A percentile compares a stretch with the other conserved stretches of the same genome.
These are phyloP conservation scores for Pogonomyrmex barbatus DNA, from an alignment of 1,140 invertebrate genomes.

Conservation along the genomic window DNA sequence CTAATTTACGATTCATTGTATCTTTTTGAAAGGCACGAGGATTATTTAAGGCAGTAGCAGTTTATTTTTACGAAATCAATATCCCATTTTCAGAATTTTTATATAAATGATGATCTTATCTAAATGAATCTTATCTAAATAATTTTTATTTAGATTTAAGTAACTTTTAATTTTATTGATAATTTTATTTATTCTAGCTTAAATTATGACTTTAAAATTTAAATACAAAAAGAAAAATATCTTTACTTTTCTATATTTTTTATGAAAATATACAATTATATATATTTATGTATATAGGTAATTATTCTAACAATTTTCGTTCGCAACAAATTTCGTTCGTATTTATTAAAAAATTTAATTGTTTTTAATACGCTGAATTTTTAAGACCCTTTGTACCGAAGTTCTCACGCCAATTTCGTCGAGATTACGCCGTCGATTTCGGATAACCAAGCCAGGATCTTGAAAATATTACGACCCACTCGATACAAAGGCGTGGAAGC, in stretches of 20 bases:
- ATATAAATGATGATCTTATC: not conserved
- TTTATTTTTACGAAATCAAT: not conserved
- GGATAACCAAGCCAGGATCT: constrained; percentile 61
- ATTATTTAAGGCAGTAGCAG: not conserved
- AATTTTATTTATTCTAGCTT: not conserved
- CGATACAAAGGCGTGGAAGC: constrained; percentile 67
- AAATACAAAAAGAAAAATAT: not conserved
- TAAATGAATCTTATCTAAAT: too few relatives aligned
- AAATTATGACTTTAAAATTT: not conserved
- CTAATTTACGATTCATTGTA: constrained; percentile 26
- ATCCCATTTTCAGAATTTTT: not conserved
- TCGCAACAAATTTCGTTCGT: not conserved
- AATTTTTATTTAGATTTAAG: not conserved
- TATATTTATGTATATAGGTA: not conserved
- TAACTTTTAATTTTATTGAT: not conserved
- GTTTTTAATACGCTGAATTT: not conserved
- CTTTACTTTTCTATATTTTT: not conserved
- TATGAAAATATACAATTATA: not conserved
- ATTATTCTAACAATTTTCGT: not conserved
- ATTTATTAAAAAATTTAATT: not conserved
- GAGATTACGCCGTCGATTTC: constrained; percentile 59
- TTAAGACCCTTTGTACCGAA: constrained; percentile 24
- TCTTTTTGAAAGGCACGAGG: not conserved
- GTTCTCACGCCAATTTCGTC: constrained; percentile 67
- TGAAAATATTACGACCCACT: constrained; percentile 68